phyloP scores from a whole-genome alignment of 2,797 vertebrate genomes.

The Cuniculus paca region DNA sequence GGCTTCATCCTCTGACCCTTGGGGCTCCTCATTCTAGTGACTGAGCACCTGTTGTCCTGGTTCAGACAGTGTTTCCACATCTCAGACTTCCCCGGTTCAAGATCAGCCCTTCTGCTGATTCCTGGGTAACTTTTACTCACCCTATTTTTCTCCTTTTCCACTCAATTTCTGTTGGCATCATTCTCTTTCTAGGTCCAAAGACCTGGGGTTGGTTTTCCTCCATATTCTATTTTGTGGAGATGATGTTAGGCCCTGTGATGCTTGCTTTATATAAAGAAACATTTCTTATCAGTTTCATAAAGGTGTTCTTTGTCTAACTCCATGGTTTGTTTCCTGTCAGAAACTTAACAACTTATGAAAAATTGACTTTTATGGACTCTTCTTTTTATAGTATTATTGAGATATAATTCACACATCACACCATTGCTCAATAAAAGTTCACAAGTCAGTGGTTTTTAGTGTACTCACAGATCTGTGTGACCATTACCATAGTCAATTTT shows the following conservation, averaged over 20 bases:
- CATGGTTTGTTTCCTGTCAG: neutral
- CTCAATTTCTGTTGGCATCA: neutral
- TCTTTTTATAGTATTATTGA: conserved; percentile 12
- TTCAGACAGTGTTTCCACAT: neutral
- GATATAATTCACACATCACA: neutral
- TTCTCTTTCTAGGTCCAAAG: neutral
- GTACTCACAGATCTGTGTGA: neutral
- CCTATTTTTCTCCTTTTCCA: neutral
- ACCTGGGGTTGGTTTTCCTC: neutral
- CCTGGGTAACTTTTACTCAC: neutral
- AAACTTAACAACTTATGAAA: conserved; percentile 38
- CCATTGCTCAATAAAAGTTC: neutral
- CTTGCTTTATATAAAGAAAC: neutral
- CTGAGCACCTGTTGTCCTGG: neutral
- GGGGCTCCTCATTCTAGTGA: neutral
- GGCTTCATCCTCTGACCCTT: neutral
- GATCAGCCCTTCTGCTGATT: neutral
- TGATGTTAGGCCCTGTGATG: neutral
- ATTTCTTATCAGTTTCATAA: neutral
- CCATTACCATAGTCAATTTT: neutral
- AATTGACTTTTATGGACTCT: neutral
- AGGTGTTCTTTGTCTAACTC: neutral
- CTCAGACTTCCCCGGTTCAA: neutral
- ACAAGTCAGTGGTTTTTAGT: neutral
- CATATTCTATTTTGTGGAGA: neutral